These are phyloP conservation scores for Ashinkailepas kermadecensis DNA, from an alignment of 2,888 invertebrate genomes.

Conservation along the genomic window DNA sequence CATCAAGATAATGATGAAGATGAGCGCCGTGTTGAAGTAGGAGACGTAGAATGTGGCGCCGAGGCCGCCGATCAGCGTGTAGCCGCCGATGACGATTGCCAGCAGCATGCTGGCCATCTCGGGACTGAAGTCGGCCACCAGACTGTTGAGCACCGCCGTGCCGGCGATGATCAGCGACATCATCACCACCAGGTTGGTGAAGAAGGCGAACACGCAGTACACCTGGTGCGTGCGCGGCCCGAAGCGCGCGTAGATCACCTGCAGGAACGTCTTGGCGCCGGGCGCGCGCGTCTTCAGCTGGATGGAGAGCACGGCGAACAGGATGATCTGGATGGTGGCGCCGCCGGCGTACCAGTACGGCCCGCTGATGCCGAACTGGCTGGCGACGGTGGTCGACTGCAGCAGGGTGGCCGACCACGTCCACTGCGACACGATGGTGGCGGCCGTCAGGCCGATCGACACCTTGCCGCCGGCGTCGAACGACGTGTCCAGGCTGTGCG, in stretches of 20 bases:
- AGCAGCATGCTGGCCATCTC: constrained; percentile 41
- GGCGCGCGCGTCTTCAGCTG: constrained; percentile 43
- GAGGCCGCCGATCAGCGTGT: constrained; percentile 34
- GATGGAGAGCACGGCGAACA: constrained; percentile 40
- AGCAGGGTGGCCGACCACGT: constrained; percentile 44
- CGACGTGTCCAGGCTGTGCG: constrained; percentile 40
- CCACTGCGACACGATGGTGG: constrained; percentile 44
- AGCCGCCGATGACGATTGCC: constrained; percentile 35
- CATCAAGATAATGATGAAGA: constrained; percentile 40
- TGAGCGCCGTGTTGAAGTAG: constrained; percentile 42
- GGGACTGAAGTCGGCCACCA: constrained; percentile 39
- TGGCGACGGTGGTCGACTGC: constrained; percentile 42
- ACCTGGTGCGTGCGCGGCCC: constrained; percentile 40
- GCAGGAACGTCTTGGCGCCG: constrained; percentile 43
- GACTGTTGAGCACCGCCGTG: constrained; percentile 30
- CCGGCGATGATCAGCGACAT: constrained; percentile 38
- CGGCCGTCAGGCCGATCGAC: constrained; percentile 42
- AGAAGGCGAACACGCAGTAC: constrained; percentile 40
- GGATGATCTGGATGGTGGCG: constrained; percentile 38
- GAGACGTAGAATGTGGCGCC: constrained; percentile 43
- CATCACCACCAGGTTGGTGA: constrained; percentile 42
- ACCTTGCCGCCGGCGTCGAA: constrained; percentile 44
- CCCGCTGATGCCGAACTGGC: constrained; percentile 33
- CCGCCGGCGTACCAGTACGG: constrained; percentile 38
- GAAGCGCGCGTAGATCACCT: constrained; percentile 40